A percentile compares a stretch with the other conserved stretches of the same genome.
These are phyloP conservation scores for Prionace glauca DNA, from an alignment of 2,797 vertebrate species.

Conservation along the genomic window DNA sequence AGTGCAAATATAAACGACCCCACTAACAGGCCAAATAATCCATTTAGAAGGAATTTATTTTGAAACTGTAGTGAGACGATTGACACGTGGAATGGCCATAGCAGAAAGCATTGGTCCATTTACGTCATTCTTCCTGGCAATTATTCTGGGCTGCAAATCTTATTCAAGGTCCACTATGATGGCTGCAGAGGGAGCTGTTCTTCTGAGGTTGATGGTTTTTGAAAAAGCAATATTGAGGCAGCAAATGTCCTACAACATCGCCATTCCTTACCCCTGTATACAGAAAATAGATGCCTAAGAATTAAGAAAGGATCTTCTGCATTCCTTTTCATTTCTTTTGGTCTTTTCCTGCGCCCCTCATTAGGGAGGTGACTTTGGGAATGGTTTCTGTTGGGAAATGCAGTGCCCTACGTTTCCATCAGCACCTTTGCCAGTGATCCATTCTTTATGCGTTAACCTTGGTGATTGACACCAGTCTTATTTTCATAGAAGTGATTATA, in stretches of 20 bases:
- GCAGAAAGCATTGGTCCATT: not conserved
- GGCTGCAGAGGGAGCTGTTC: too few species aligned
- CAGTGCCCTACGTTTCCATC: not conserved
- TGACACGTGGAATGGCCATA: not conserved
- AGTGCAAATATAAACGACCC: not conserved
- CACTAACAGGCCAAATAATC: not conserved
- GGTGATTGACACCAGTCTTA: too few species aligned
- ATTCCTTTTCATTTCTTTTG: not conserved
- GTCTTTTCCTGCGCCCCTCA: not conserved
- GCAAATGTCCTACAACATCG: not conserved
- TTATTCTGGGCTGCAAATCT: not conserved
- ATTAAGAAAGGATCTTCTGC: not conserved
- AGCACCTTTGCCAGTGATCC: not conserved
- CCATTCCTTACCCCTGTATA: not conserved
- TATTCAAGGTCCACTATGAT: not conserved
- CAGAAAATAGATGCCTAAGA: not conserved
- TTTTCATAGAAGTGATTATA: too few species aligned
- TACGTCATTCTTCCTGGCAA: not conserved
- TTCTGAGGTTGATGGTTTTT: not conserved
- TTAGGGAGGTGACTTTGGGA: not conserved
- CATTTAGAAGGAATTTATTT: not conserved
- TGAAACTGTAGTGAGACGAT: not conserved
- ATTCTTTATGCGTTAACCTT: too few species aligned
- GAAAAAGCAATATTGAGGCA: not conserved
- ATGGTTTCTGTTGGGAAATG: not conserved